A percentile compares a stretch with the other conserved stretches of the same genome.
Evolutionary conservation across 2,888 invertebrate species (phyloP).

Genomic region (Apamea monoglypha): DNA sequence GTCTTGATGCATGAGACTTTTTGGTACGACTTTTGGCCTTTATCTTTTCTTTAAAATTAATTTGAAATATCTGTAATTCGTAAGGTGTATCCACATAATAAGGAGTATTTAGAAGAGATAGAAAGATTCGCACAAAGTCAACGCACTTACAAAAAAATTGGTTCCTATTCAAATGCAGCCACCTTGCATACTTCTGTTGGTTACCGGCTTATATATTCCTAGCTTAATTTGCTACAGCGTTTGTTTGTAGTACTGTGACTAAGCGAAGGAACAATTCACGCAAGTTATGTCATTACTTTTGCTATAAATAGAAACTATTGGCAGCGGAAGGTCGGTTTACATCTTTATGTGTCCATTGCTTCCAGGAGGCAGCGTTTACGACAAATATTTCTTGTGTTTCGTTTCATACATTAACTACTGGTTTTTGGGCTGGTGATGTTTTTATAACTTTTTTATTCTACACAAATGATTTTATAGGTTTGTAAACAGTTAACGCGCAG

Average conservation of each 20-base stretch:
- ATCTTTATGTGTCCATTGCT: slow-evolving; percentile 48
- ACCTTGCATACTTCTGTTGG: background rate
- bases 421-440: background rate
- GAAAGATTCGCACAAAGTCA: background rate
- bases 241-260: slow-evolving; percentile 64
- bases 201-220: background rate
- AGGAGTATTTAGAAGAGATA: background rate
- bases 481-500: background rate
- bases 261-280: slow-evolving; percentile 49
- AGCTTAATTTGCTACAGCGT: slow-evolving; percentile 55
- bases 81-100: background rate
- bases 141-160: background rate
- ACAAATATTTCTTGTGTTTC: slow-evolving; percentile 36
- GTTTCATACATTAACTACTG: slow-evolving; percentile 21
- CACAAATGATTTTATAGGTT: background rate
- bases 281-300: slow-evolving; percentile 61
- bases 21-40: too few species aligned
- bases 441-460: background rate
- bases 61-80: too few species aligned
- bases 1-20: too few species aligned
- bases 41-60: too few species aligned
- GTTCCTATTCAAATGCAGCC: background rate
- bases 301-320: slow-evolving; percentile 55
- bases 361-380: slow-evolving; percentile 41
- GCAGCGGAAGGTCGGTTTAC: slow-evolving; percentile 33